Evolutionary conservation across 2,888 invertebrate genomes (phyloP).

Genomic region (Ophion ellenae): DNA sequence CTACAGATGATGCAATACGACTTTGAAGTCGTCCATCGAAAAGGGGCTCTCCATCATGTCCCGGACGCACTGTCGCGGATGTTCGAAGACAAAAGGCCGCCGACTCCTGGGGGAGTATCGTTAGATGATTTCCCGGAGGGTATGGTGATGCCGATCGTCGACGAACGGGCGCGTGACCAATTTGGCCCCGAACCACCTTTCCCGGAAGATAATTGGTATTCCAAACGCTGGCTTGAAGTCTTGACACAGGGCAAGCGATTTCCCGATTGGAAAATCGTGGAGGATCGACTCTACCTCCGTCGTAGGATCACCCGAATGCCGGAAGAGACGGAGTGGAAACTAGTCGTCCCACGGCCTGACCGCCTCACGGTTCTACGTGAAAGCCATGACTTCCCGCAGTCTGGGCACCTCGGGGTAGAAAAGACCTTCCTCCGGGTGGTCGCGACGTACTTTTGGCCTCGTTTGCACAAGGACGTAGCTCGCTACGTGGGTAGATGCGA

Average conservation of each 20-base stretch:
- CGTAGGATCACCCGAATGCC: background rate
- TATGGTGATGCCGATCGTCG: background rate
- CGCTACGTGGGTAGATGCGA: conserved; percentile 67
- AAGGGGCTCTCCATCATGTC: conserved; percentile 33
- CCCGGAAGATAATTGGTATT: conserved; percentile 53
- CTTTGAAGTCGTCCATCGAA: conserved; percentile 29
- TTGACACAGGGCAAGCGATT: conserved; percentile 30
- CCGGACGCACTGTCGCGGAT: conserved; percentile 62
- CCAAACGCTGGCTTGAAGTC: conserved; percentile 43
- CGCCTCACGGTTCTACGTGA: conserved; percentile 23
- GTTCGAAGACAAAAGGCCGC: conserved; percentile 37
- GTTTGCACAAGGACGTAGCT: conserved; percentile 57
- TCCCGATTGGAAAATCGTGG: conserved; percentile 43
- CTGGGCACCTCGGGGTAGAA: conserved; percentile 67
- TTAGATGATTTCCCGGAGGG: background rate
- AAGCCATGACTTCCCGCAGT: conserved; percentile 50
- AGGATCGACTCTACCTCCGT: background rate
- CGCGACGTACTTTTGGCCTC: conserved; percentile 67
- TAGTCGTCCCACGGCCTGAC: conserved; percentile 62
- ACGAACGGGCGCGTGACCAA: background rate
- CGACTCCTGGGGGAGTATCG: background rate
- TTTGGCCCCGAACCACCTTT: conserved; percentile 42
- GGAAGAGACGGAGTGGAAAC: conserved; percentile 58
- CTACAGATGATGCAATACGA: conserved; percentile 53
- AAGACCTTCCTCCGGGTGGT: conserved; percentile 51